Evolutionary conservation across 64 coral and sea anemone species (phyloP).

Genomic region (Trachythela sp.): DNA sequence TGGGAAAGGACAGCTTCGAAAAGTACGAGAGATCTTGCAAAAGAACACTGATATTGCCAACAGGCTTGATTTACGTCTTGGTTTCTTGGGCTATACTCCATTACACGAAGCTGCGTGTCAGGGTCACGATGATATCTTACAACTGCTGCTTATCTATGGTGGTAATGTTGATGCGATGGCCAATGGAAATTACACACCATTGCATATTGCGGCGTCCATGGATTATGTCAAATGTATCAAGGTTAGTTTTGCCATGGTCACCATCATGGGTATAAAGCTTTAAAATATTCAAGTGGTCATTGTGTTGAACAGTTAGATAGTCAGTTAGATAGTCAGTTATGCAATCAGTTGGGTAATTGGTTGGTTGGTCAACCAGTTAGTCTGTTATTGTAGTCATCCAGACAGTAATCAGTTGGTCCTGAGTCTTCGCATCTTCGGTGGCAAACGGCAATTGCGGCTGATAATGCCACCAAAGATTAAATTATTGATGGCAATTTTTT

Average conservation of each 20-base stretch:
- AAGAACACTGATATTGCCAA: neutral
- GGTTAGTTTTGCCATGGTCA: neutral
- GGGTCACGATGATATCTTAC: conserved; percentile 59
- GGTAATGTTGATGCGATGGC: conserved; percentile 78
- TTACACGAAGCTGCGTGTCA: conserved; percentile 72
- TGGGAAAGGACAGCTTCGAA: neutral
- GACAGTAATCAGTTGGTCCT: too few species aligned
- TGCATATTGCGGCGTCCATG: conserved; percentile 88
- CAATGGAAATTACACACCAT: conserved; percentile 78
- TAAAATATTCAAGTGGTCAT: too few species aligned
- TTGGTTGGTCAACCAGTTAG: too few species aligned
- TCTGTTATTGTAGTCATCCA: too few species aligned
- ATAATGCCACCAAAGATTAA: too few species aligned
- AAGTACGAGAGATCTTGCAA: neutral
- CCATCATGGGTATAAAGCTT: neutral
- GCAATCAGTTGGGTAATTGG: too few species aligned
- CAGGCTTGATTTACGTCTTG: conserved; percentile 37
- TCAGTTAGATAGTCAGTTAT: too few species aligned
- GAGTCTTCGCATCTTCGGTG: too few species aligned
- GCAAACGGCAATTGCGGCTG: too few species aligned
- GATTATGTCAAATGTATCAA: conserved; percentile 71
- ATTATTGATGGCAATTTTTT: too few species aligned
- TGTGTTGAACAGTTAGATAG: too few species aligned
- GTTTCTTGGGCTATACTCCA: conserved; percentile 94
- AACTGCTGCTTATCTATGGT: conserved; percentile 69